A percentile compares a stretch with the other conserved stretches of the same genome.
Conservation (phyloP, 2,113 vertebrate species). For the Mionectes macconnelli region DNA sequence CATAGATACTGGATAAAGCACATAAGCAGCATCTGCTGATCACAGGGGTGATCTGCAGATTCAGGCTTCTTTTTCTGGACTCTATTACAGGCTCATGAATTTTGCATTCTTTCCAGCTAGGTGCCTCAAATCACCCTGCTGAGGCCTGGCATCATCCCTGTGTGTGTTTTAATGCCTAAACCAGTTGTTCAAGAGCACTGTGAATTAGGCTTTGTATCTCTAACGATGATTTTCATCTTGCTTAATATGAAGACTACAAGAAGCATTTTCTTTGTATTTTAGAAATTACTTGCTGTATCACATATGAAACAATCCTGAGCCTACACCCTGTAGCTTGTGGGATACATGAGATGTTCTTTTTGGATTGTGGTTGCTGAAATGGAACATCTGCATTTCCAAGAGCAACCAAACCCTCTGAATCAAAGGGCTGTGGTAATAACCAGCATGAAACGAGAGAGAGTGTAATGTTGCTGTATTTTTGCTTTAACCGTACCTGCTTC, state of each 20-base stretch:
- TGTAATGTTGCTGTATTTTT: neutral
- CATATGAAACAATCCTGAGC: neutral
- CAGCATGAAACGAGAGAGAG: neutral
- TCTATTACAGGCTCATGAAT: neutral
- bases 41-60: neutral
- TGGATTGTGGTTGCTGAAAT: neutral
- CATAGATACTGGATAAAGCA: neutral
- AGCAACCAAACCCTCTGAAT: neutral
- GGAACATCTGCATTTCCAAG: slow-evolving; percentile 14
- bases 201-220: rapidly evolving
- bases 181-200: neutral
- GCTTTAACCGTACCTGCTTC: neutral
- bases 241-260: neutral
- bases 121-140: neutral
- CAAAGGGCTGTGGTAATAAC: slow-evolving; percentile 12
- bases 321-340: neutral
- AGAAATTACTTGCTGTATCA: neutral
- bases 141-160: neutral
- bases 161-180: neutral
- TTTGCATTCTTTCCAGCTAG: neutral
- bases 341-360: neutral
- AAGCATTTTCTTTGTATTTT: neutral
- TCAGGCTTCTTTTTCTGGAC: neutral
- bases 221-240: neutral
- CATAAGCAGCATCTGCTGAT: neutral